phyloP scores from a whole-genome alignment of 2,888 invertebrate genomes.

The Pocota personata region DNA sequence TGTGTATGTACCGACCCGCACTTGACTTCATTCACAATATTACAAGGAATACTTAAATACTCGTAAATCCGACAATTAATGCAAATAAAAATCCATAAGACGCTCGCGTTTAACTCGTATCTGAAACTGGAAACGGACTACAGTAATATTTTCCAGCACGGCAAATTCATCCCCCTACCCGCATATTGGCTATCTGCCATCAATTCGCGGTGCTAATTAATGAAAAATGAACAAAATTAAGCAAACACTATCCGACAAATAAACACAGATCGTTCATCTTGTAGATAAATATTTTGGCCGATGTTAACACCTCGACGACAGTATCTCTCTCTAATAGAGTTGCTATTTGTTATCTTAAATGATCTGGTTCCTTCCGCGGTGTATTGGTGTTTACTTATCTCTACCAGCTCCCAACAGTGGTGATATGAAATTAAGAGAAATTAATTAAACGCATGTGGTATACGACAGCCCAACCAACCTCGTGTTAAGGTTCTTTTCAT shows the following conservation, averaged over 20 bases:
- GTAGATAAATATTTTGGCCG: constrained; percentile 10
- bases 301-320: constrained; percentile 28
- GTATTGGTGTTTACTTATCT: not conserved
- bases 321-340: not conserved
- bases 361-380: not conserved
- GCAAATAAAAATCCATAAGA: not conserved
- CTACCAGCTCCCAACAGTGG: not conserved
- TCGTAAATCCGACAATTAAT: not conserved
- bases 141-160: not conserved
- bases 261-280: constrained; percentile 19
- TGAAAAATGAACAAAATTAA: constrained; percentile 9
- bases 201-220: constrained; percentile 30
- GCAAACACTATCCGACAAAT: not conserved
- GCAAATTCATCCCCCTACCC: not conserved
- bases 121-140: not conserved
- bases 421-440: not conserved
- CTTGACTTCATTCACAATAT: not conserved
- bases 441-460: constrained; percentile 11
- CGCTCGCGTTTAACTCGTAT: not conserved
- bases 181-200: not conserved
- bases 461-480: not conserved
- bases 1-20: not conserved
- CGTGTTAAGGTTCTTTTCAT: not conserved
- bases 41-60: not conserved
- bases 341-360: not conserved